These are phyloP conservation scores for Invenusta paracnida DNA, from an alignment of 2,888 invertebrate species.

Conservation along the genomic window DNA sequence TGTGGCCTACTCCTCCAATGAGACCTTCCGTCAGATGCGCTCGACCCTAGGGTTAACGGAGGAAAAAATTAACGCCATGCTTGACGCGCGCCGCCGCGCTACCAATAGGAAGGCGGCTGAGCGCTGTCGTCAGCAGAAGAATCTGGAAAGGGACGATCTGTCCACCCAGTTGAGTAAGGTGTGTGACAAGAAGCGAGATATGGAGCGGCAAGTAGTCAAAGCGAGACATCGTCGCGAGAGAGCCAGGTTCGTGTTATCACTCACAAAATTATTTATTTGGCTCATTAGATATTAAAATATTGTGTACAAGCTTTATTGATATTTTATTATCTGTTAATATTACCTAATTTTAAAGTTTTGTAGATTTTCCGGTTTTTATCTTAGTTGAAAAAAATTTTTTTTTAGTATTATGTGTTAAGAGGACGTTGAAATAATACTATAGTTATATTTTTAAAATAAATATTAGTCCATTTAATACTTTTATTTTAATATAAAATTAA, in stretches of 20 bases:
- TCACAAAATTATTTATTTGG: no score
- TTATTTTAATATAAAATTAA: no score
- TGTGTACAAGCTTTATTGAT: no score
- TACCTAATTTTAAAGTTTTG: no score
- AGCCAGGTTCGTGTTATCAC: background rate
- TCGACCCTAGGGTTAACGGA: conserved; percentile 9
- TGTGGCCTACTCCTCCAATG: conserved; percentile 28
- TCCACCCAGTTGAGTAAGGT: background rate
- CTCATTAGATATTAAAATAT: no score
- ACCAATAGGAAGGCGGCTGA: conserved; percentile 34
- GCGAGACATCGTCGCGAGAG: background rate
- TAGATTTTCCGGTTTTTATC: no score
- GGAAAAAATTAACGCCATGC: background rate
- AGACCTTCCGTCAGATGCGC: conserved; percentile 31
- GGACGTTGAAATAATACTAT: no score
- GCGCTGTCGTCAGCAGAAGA: conserved; percentile 27
- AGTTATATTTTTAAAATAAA: no score
- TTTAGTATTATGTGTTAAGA: no score
- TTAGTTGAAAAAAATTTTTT: no score
- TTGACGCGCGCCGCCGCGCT: conserved; percentile 18
- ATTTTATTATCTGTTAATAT: no score
- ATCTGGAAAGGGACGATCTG: conserved; percentile 8
- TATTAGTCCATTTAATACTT: no score
- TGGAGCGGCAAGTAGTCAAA: background rate
- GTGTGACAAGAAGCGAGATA: background rate